phyloP scores from a whole-genome alignment of 2,113 vertebrate species.

The Ictalurus punctatus region DNA sequence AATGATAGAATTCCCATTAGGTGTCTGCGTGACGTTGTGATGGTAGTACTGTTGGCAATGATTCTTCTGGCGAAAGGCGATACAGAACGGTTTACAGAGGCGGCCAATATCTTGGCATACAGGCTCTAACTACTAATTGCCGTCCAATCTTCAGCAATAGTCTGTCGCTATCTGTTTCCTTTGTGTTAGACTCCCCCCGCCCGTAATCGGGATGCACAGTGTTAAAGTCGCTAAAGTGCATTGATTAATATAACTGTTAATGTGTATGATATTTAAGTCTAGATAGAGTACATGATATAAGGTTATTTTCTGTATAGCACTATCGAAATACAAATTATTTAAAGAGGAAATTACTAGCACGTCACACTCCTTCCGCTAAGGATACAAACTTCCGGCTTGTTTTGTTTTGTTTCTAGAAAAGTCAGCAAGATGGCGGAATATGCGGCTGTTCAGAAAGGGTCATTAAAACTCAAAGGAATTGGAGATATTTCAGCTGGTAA shows the following conservation, averaged over 20 bases:
- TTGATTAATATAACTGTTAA: background rate
- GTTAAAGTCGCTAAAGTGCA: background rate
- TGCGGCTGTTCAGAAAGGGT: constrained; percentile 59
- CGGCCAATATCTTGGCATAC: too few relatives aligned
- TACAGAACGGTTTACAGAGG: too few relatives aligned
- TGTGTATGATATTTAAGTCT: background rate
- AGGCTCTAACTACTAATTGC: too few relatives aligned
- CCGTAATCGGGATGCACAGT: background rate
- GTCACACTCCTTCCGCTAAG: background rate
- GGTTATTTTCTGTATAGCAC: too few relatives aligned
- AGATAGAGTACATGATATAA: background rate
- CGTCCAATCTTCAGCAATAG: too few relatives aligned
- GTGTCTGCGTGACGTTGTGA: too few relatives aligned
- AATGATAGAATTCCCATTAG: too few relatives aligned
- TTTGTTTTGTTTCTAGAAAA: background rate
- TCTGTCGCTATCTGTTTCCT: too few relatives aligned
- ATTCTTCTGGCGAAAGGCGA: too few relatives aligned
- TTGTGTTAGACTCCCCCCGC: too few relatives aligned
- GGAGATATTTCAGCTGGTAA: constrained; percentile 67
- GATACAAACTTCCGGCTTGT: background rate
- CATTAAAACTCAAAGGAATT: constrained; percentile 70
- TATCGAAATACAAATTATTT: background rate
- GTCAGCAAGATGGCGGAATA: constrained; percentile 71
- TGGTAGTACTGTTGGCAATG: too few relatives aligned
- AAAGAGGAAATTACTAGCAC: too few relatives aligned